Percentiles rank a stretch among this genome's conserved stretches.
Evolutionary conservation across 2,888 invertebrate species (phyloP).

Genomic region (Meteorus colon): DNA sequence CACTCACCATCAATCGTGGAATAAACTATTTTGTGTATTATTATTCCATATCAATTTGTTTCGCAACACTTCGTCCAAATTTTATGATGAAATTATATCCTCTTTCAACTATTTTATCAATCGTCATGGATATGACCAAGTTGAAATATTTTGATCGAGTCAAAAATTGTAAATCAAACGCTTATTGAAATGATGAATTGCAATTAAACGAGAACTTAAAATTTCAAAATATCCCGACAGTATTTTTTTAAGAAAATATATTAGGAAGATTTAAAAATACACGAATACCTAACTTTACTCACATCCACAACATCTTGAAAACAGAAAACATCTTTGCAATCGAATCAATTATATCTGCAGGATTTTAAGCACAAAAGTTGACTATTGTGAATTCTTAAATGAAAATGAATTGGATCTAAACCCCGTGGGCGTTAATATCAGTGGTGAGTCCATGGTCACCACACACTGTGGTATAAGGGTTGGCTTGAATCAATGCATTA

Average conservation of each 20-base stretch:
- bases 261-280: no score
- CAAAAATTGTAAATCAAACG: no score
- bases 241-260: no score
- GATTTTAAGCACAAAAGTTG: neutral
- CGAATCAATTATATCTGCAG: no score
- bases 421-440: constrained; percentile 44
- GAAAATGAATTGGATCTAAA: neutral
- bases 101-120: neutral
- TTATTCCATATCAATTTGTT: constrained; percentile 10
- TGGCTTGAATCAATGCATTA: constrained; percentile 62
- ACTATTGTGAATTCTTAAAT: neutral
- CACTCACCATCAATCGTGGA: neutral
- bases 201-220: no score
- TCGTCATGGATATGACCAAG: neutral
- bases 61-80: constrained; percentile 6
- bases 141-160: neutral
- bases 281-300: no score
- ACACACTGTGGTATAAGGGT: constrained; percentile 55
- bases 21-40: constrained; percentile 6
- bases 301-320: no score
- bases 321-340: no score
- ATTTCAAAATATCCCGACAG: no score
- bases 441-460: constrained; percentile 49
- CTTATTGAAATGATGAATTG: no score
- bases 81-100: neutral